Percentiles rank a stretch among this genome's conserved stretches.
These are phyloP conservation scores for Nannospalax galili DNA, from an alignment of 2,113 vertebrate genomes.

Conservation along the genomic window DNA sequence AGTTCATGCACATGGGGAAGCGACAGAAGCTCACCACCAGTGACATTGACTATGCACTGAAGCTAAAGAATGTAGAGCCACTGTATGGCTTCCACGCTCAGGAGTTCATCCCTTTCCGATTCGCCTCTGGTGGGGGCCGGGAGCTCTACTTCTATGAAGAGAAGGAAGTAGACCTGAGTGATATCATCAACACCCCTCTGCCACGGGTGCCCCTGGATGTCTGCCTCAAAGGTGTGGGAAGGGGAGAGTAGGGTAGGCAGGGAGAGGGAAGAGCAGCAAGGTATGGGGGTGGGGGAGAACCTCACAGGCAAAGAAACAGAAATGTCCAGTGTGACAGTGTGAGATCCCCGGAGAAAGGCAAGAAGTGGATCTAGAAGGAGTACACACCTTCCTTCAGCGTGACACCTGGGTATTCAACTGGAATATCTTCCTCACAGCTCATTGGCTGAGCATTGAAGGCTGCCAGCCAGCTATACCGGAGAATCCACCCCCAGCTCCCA, in stretches of 20 bases:
- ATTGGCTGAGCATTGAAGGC: slow-evolving; percentile 97
- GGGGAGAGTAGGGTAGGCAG: slow-evolving; percentile 77
- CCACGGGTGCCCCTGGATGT: slow-evolving; percentile 95
- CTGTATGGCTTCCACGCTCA: slow-evolving; percentile 94
- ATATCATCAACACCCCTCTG: slow-evolving; percentile 96
- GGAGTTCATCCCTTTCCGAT: slow-evolving; percentile 96
- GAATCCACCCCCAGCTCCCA: no score
- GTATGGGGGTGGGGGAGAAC: no score
- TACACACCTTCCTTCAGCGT: neutral
- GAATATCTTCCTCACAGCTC: slow-evolving; percentile 84
- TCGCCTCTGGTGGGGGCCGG: slow-evolving; percentile 94
- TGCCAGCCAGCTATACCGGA: no score
- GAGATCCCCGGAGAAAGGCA: neutral
- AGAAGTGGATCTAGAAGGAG: neutral
- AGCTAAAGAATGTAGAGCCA: slow-evolving; percentile 96
- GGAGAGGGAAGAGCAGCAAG: neutral
- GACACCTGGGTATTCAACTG: neutral
- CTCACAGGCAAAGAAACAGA: no score
- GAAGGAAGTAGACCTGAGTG: slow-evolving; percentile 95
- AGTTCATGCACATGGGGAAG: slow-evolving; percentile 96
- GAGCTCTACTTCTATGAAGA: slow-evolving; percentile 97
- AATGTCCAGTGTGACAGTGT: neutral
- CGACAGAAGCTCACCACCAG: slow-evolving; percentile 92
- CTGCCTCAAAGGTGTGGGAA: slow-evolving; percentile 91
- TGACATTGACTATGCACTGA: slow-evolving; percentile 94